Evolutionary conservation across 2,113 vertebrate genomes (phyloP).

Genomic region (Triplophysa rosa): DNA sequence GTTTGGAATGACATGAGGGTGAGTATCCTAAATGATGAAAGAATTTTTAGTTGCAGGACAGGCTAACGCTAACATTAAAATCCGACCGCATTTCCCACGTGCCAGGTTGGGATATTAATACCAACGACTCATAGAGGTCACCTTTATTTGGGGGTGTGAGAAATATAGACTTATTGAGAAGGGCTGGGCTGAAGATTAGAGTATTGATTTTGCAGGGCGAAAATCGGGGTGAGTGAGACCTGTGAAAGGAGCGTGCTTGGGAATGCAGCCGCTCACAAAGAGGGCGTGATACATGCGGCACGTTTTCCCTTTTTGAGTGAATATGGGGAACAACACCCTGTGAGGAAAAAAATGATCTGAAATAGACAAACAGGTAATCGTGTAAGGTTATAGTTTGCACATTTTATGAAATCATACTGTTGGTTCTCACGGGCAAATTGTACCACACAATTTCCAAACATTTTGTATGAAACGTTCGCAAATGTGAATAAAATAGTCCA

Average conservation of each 20-base stretch:
- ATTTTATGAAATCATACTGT: too few species aligned
- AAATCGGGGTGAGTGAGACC: conserved; percentile 56
- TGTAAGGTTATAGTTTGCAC: too few species aligned
- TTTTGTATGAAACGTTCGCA: too few species aligned
- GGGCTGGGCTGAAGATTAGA: conserved; percentile 61
- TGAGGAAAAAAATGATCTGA: background rate
- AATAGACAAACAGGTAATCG: too few species aligned
- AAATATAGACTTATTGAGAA: conserved; percentile 54
- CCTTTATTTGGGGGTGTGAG: conserved; percentile 44
- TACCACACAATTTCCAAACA: too few species aligned
- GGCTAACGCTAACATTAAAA: background rate
- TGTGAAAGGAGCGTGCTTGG: conserved; percentile 31
- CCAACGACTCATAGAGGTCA: conserved; percentile 48
- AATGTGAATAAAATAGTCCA: too few species aligned
- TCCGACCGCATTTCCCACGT: conserved; percentile 17
- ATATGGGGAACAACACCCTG: conserved; percentile 29
- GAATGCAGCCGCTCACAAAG: conserved; percentile 17
- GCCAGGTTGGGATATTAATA: conserved; percentile 46
- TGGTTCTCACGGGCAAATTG: too few species aligned
- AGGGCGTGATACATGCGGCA: conserved; percentile 21
- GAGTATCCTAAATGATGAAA: too few species aligned
- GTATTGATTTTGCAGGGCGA: conserved; percentile 62
- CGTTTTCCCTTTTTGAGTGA: conserved; percentile 38
- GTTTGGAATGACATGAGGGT: too few species aligned
- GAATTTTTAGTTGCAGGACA: background rate